Evolutionary conservation across 1,140 invertebrate genomes (phyloP).

Genomic region (Lordiphosa stackelbergi): DNA sequence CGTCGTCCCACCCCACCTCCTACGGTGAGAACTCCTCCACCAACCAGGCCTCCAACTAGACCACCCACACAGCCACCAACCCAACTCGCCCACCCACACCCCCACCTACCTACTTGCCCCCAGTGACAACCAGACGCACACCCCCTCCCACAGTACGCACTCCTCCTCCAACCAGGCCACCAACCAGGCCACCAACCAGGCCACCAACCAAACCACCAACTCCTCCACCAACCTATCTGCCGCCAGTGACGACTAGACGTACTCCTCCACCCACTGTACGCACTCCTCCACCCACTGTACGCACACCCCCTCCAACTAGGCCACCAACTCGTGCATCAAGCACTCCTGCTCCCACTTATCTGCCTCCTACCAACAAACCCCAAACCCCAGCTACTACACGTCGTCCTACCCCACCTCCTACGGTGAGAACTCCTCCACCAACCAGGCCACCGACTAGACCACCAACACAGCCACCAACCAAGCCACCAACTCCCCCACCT

Average conservation of each 20-base stretch:
- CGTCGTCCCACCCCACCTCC: slow-evolving; percentile 35
- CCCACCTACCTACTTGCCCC: slow-evolving; percentile 36
- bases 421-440: slow-evolving; percentile 25
- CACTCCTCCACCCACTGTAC: slow-evolving; percentile 21
- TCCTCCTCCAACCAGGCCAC: slow-evolving; percentile 35
- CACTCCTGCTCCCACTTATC: slow-evolving; percentile 27
- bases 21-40: slow-evolving; percentile 42
- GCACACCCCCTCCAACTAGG: slow-evolving; percentile 10
- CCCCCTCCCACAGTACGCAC: slow-evolving; percentile 19
- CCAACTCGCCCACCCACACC: slow-evolving; percentile 21
- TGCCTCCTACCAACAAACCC: slow-evolving; percentile 7
- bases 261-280: slow-evolving; percentile 9
- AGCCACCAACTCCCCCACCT: slow-evolving; percentile 25
- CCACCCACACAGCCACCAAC: slow-evolving; percentile 43
- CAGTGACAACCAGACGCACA: slow-evolving; percentile 26
- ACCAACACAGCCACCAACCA: not conserved
- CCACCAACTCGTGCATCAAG: slow-evolving; percentile 24
- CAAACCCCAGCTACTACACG: slow-evolving; percentile 18
- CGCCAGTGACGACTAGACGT: slow-evolving; percentile 24
- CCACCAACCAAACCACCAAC: slow-evolving; percentile 11
- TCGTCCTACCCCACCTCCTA: slow-evolving; percentile 25
- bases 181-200: slow-evolving; percentile 12
- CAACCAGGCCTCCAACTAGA: slow-evolving; percentile 9
- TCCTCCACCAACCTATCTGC: slow-evolving; percentile 29
- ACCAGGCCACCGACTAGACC: slow-evolving; percentile 26